Conservation (phyloP, 2,113 vertebrate species). For the Lophotis ruficrista region DNA sequence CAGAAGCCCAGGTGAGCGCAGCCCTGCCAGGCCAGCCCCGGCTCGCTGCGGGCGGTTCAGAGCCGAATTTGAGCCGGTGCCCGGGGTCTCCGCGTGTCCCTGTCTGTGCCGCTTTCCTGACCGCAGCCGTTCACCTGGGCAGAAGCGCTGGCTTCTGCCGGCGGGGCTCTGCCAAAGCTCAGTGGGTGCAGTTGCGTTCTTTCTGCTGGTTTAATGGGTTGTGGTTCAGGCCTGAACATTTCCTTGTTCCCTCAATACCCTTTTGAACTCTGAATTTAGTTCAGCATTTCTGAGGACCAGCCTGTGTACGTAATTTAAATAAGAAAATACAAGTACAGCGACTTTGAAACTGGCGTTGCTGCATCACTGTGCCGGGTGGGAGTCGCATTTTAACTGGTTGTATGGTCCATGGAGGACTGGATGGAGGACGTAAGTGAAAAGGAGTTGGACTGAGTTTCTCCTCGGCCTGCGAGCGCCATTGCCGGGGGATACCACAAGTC, state of each 20-base stretch:
- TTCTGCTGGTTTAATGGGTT: background rate
- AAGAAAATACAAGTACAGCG: background rate
- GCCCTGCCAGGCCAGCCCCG: background rate
- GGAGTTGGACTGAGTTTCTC: slow-evolving; percentile 67
- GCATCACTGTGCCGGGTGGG: background rate
- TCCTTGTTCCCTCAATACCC: background rate
- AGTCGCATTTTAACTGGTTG: slow-evolving; percentile 36
- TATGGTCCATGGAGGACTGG: slow-evolving; percentile 9
- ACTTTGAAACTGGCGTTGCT: background rate
- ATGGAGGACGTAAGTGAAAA: slow-evolving; percentile 53
- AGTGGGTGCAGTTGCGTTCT: background rate
- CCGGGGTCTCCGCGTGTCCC: fast-evolving
- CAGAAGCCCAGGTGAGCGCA: background rate
- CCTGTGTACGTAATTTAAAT: background rate
- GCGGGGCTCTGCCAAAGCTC: background rate
- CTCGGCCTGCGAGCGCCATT: slow-evolving; percentile 9
- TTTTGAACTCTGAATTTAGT: background rate
- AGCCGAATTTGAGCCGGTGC: no score
- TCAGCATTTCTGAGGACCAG: background rate
- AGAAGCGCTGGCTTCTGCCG: background rate
- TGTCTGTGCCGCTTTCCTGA: no score
- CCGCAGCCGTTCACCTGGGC: background rate
- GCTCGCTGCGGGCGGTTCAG: background rate
- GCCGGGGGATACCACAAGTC: slow-evolving; percentile 74
- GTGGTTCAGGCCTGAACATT: background rate